Base-by-base conservation (phyloP, 92 coral and sea anemone genomes). In the Virgularia gustaviana region DNA sequence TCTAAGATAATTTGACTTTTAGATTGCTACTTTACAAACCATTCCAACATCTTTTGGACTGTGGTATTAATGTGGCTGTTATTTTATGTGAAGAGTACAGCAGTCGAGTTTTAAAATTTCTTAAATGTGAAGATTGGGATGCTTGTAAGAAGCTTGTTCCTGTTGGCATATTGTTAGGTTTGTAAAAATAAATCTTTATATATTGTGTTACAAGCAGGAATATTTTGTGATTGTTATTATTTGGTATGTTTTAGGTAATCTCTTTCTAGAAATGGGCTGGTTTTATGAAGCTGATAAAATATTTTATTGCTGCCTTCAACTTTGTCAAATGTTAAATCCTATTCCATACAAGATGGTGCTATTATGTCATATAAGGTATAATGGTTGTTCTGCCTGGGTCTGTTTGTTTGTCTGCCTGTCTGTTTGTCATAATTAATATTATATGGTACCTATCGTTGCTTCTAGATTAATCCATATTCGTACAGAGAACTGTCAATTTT, bases 251-350 rank as follows among this genome's bases (percentile, higher is more conserved):
- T 52, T 38, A 94, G 99, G 99, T 58, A 88, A 89, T 32, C 86
- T 94, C 72, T 70, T 94, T 38, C 76, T 82, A 44, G 99, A 94
- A 59, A 88, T 86, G 63, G 99, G 99, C 49, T 94, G 96, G 96
- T 89, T 86, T 77, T 66, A 84, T 41, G 89, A 86, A 57, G 96
- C 96, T 34, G 96, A 94, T 65, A 73, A 81, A 42, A 66, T 89
- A 22, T 78, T 84, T 58, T 60, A 34, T 34, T 79, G 83, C 49
- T 76, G 90, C 67, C 53, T 83, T 27, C 84, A 80, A 63, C 81
- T 94, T 36, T 94, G 91, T 44, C 86, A 83, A 59, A 80, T 81
- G 23, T 76, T 88, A 72, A 86, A 72, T 49, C 65, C 85, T 37
- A 68, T 72, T 42, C 92, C 86, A 32, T 85, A 91, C 81, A 87